Conservation (phyloP, 2,797 vertebrate genomes). For the Chelon labrosus region DNA sequence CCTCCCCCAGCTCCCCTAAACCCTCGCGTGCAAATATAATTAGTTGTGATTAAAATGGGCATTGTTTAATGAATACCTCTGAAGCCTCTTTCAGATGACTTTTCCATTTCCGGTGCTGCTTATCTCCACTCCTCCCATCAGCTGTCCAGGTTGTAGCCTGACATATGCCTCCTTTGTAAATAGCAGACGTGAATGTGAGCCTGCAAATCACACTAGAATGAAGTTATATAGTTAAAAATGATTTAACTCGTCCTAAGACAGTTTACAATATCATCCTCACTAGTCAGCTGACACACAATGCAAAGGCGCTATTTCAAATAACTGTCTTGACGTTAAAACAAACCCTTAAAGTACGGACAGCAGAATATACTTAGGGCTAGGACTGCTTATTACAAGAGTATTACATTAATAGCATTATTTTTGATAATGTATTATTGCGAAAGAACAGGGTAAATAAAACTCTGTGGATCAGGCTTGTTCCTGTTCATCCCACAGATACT, state of each 20-base stretch:
- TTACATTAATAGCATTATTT: no score
- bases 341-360: no score
- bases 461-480: no score
- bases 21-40: constrained; percentile 86
- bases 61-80: constrained; percentile 89
- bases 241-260: constrained; percentile 8
- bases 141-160: constrained; percentile 50
- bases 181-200: constrained; percentile 25
- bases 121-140: constrained; percentile 60
- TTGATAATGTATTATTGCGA: no score
- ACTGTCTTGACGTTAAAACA: background rate
- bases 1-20: constrained; percentile 70
- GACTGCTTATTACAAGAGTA: no score
- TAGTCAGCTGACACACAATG: background rate
- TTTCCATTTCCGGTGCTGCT: constrained; percentile 74
- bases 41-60: constrained; percentile 90
- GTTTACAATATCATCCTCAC: background rate
- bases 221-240: background rate
- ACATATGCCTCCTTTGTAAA: constrained; percentile 41
- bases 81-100: constrained; percentile 63
- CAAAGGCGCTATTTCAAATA: background rate
- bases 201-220: constrained; percentile 9
- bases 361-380: no score
- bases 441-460: no score
- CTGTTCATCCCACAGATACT: no score